A percentile compares a stretch with the other conserved stretches of the same genome.
phyloP scores from a whole-genome alignment of 2,113 vertebrate genomes.

The Callopanchax toddi region DNA sequence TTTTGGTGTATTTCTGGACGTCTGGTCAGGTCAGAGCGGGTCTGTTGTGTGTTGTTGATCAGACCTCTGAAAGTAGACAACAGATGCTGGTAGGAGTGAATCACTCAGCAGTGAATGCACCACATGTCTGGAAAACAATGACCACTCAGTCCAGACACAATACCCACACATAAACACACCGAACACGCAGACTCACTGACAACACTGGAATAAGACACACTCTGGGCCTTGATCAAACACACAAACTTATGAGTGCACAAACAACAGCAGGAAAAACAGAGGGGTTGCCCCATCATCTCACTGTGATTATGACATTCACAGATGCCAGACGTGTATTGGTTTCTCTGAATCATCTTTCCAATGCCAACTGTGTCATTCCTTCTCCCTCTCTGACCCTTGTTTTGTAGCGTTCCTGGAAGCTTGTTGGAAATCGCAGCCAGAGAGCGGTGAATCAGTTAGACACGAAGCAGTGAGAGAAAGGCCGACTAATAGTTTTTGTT shows the following conservation, averaged over 20 bases:
- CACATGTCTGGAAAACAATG: constrained; percentile 76
- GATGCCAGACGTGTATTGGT: constrained; percentile 63
- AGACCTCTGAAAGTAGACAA: constrained; percentile 63
- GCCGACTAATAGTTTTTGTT: constrained; percentile 47
- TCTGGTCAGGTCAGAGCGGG: constrained; percentile 50
- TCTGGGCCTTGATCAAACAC: constrained; percentile 26
- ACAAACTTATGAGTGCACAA: constrained; percentile 30
- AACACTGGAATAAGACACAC: constrained; percentile 49
- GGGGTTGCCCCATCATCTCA: constrained; percentile 66
- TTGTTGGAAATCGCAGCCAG: constrained; percentile 58
- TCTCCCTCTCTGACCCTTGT: constrained; percentile 38
- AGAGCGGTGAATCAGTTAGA: constrained; percentile 71
- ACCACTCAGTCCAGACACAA: constrained; percentile 70
- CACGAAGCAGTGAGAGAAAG: constrained; percentile 47
- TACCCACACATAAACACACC: constrained; percentile 71
- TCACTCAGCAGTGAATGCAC: constrained; percentile 66
- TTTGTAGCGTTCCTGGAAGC: constrained; percentile 65
- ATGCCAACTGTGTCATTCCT: constrained; percentile 58
- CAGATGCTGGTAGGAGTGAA: constrained; percentile 75
- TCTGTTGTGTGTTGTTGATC: constrained; percentile 66
- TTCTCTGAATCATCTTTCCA: constrained; percentile 69
- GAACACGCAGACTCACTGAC: constrained; percentile 64
- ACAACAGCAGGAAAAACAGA: constrained; percentile 62
- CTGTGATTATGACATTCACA: constrained; percentile 66
- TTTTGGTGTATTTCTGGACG: constrained; percentile 46